Conservation (phyloP, 2,113 vertebrate genomes). For the Sphaerodactylus townsendi region DNA sequence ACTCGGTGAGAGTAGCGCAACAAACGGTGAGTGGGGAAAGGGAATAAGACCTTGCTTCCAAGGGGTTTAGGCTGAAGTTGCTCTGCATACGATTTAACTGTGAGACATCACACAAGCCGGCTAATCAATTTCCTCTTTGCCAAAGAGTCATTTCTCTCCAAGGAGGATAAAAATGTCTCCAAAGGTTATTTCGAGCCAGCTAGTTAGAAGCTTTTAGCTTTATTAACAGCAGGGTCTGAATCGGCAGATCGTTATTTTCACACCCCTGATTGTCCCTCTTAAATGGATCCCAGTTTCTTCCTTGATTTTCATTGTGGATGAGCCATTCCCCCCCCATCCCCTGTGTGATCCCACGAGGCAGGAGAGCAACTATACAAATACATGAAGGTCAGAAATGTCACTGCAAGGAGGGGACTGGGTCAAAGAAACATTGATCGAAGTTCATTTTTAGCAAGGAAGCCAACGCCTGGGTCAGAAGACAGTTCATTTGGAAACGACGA, state of each 20-base stretch:
- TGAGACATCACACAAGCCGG: neutral
- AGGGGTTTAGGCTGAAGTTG: too few species aligned
- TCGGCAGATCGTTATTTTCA: neutral
- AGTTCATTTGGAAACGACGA: constrained; percentile 57
- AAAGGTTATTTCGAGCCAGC: constrained; percentile 11
- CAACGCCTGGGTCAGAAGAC: constrained; percentile 27
- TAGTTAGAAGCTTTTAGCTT: neutral
- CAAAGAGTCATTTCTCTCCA: neutral
- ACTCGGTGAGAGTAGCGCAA: too few species aligned
- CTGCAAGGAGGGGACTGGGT: constrained; percentile 23
- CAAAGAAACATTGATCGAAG: constrained; percentile 26
- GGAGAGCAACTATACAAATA: constrained; percentile 31
- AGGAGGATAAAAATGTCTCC: neutral
- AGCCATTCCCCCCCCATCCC: neutral
- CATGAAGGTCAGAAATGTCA: constrained; percentile 17
- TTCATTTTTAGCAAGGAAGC: constrained; percentile 42
- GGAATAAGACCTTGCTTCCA: too few species aligned
- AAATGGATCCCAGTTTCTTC: neutral
- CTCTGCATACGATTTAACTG: too few species aligned
- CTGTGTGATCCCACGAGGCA: neutral
- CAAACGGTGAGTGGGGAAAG: too few species aligned
- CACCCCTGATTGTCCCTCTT: neutral
- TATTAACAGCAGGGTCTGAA: neutral
- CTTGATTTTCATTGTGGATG: neutral
- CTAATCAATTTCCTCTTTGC: neutral